A percentile compares a stretch with the other conserved stretches of the same genome.
Conservation (phyloP, 2,113 vertebrate species). For the Aplodontia rufa region DNA sequence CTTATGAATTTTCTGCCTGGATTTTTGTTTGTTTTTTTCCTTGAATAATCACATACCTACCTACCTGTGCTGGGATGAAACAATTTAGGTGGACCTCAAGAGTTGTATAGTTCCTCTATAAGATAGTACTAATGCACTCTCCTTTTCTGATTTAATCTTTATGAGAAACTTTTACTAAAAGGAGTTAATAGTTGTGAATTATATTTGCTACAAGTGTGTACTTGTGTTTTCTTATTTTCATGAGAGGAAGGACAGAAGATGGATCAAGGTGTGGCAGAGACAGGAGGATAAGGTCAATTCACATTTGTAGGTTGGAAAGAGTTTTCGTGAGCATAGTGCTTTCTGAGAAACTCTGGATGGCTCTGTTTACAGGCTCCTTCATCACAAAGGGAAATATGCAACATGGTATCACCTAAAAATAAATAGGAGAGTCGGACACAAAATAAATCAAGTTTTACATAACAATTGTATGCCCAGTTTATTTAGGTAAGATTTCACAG, state of each 20-base stretch:
- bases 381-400: constrained; percentile 39
- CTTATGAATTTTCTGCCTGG: constrained; percentile 3
- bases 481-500: constrained; percentile 60
- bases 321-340: not conserved
- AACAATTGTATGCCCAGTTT: constrained; percentile 45
- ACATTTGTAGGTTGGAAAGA: not conserved
- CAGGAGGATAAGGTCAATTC: constrained; percentile 39
- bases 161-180: constrained; percentile 8
- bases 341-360: constrained; percentile 27
- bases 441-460: constrained; percentile 69
- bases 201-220: not conserved
- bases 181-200: not conserved
- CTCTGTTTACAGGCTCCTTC: constrained; percentile 32
- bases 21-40: not conserved
- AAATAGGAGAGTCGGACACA: constrained; percentile 47
- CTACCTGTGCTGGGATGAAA: not conserved
- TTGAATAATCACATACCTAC: not conserved
- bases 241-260: not conserved
- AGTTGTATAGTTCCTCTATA: not conserved
- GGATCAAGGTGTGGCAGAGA: not conserved
- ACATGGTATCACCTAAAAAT: constrained; percentile 52
- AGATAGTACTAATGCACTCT: not conserved
- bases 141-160: constrained; percentile 31
- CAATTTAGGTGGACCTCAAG: not conserved
- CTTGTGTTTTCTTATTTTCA: constrained; percentile 12